Evolutionary conservation across 2,888 invertebrate genomes (phyloP).

Genomic region (Scelioninae gen. 1): DNA sequence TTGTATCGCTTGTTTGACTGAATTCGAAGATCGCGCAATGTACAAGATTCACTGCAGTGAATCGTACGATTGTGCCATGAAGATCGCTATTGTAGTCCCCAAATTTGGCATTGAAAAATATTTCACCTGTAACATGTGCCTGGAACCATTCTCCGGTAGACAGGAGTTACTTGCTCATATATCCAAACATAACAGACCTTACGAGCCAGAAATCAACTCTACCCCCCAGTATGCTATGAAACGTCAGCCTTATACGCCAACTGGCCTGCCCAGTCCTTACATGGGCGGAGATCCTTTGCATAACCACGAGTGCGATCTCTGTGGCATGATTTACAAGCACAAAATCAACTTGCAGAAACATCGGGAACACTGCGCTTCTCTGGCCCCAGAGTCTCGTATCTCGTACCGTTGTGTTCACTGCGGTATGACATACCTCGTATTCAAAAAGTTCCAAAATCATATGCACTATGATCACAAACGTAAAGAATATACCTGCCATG

Average conservation of each 20-base stretch:
- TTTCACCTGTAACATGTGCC: constrained; percentile 83
- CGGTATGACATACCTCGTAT: constrained; percentile 80
- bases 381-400: constrained; percentile 73
- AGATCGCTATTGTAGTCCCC: constrained; percentile 83
- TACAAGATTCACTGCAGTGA: constrained; percentile 81
- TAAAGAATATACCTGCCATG: constrained; percentile 84
- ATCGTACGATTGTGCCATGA: constrained; percentile 86
- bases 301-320: constrained; percentile 80
- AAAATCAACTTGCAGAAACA: constrained; percentile 81
- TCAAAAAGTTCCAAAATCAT: constrained; percentile 80
- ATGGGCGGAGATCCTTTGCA: constrained; percentile 80
- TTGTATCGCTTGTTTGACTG: constrained; percentile 82
- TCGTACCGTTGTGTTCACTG: constrained; percentile 79
- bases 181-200: constrained; percentile 75
- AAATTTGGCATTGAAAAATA: constrained; percentile 80
- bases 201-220: no score
- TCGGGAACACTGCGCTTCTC: constrained; percentile 75
- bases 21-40: constrained; percentile 80
- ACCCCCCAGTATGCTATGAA: no score
- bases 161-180: constrained; percentile 80
- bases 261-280: constrained; percentile 75
- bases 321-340: constrained; percentile 83
- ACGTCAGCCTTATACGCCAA: background rate
- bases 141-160: constrained; percentile 78
- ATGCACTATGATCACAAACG: constrained; percentile 76